Conservation (phyloP, 2,888 invertebrate species). For the Drosophila falleni region DNA sequence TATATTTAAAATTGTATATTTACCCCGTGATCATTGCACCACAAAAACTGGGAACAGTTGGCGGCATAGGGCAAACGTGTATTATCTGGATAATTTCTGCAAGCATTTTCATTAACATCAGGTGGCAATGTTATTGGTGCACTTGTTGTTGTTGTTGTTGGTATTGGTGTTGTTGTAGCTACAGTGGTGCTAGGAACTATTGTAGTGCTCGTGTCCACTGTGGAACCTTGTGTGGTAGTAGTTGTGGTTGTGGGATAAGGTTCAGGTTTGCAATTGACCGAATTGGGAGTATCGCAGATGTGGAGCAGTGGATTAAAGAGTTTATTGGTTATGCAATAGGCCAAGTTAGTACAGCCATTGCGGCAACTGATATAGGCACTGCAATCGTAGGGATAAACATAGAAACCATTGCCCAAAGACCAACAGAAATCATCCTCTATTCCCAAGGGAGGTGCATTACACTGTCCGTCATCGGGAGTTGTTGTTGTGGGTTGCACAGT, state of each 20-base stretch:
- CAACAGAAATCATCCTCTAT: conserved; percentile 51
- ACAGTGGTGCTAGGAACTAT: not conserved
- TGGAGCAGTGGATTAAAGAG: conserved; percentile 60
- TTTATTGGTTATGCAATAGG: conserved; percentile 61
- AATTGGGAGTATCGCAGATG: conserved; percentile 72
- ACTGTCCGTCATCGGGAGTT: conserved; percentile 41
- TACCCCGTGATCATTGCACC: conserved; percentile 55
- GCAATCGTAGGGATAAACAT: conserved; percentile 67
- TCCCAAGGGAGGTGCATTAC: conserved; percentile 43
- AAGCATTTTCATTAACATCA: conserved; percentile 50
- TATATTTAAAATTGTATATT: not conserved
- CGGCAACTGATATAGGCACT: conserved; percentile 62
- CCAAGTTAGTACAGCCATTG: conserved; percentile 60
- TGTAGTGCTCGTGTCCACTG: conserved; percentile 6
- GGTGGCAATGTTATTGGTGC: conserved; percentile 53
- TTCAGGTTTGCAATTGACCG: conserved; percentile 48
- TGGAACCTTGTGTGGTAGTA: conserved; percentile 21
- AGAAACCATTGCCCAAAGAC: conserved; percentile 56
- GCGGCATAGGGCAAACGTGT: conserved; percentile 61
- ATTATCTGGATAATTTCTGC: conserved; percentile 46
- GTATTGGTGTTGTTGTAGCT: conserved; percentile 40
- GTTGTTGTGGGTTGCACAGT: conserved; percentile 20
- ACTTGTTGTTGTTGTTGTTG: conserved; percentile 7
- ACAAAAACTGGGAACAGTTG: conserved; percentile 70
- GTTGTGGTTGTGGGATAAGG: conserved; percentile 50